A percentile compares a stretch with the other conserved stretches of the same genome.
phyloP scores from a whole-genome alignment of 2,888 invertebrate species.

The Blera fallax region DNA sequence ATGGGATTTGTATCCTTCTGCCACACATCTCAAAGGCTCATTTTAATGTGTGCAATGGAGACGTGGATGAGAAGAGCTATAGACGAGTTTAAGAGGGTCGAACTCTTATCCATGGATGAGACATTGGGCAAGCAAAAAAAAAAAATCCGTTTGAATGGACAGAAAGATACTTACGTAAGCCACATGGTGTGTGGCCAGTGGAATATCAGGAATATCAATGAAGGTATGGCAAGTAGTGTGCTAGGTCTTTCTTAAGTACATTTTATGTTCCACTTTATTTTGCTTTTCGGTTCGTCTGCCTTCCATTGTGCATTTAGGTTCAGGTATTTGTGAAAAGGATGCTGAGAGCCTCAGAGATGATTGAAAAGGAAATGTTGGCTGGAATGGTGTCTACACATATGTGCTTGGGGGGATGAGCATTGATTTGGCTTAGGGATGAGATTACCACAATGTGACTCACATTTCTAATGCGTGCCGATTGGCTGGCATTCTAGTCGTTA shows the following conservation, averaged over 20 bases:
- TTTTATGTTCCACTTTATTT: slow-evolving; percentile 6
- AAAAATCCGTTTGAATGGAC: slow-evolving; percentile 19
- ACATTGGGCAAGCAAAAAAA: background rate
- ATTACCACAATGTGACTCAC: background rate
- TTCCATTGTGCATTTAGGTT: background rate
- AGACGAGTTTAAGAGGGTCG: slow-evolving; percentile 28
- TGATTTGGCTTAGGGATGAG: background rate
- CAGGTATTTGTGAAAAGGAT: slow-evolving; percentile 25
- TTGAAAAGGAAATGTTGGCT: slow-evolving; percentile 1
- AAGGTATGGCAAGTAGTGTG: background rate
- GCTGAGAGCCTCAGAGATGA: slow-evolving; percentile 8
- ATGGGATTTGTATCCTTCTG: slow-evolving; percentile 17
- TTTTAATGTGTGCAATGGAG: background rate
- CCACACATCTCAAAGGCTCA: slow-evolving; percentile 12
- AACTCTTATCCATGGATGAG: background rate
- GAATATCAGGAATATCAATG: slow-evolving; percentile 38
- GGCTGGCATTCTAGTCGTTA: background rate
- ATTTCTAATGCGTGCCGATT: background rate
- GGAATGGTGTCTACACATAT: background rate
- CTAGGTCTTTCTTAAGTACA: background rate
- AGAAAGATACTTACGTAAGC: background rate
- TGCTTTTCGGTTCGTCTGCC: background rate
- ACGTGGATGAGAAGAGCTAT: background rate
- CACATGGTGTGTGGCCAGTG: background rate
- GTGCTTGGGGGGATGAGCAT: background rate